Evolutionary conservation across 35 echinoderm and acorn worm genomes (phyloP), one percentile per base, ranked within the genome.

Genomic region (Stichopus chloronotus): DNA sequence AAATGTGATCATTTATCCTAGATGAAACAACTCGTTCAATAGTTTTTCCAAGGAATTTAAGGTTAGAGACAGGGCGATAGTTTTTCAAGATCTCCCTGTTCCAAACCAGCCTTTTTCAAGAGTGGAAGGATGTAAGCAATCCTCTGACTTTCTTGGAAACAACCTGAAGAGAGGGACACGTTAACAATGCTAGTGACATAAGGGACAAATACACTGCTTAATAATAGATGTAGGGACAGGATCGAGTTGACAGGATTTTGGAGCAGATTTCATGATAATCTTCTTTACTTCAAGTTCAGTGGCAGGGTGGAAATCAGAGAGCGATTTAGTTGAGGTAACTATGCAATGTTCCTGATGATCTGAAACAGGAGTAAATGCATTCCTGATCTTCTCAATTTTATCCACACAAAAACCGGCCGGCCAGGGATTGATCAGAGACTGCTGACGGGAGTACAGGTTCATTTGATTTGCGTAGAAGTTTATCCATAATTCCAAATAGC

Each of bases 51-150:
- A 96, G 54, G 53, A 88, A 96, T 24, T 84, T 63, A 63, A 94
- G 30, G 43, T 92, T 90, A 5, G 93, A 63, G 8, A 96, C 83
- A 63, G 95, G 95, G 10, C 95, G 53, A 60, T 96, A 96, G 76
- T 94, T 94, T 25, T 88, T 87, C 24, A 96, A 58, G 52, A 14
- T 58, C 12, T 96, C 30, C 83, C 21, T 21, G 65, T 63, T 63
- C 93, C 5, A 92, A 58, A 78, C 56, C 25, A 59, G 43, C 14
- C 86, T 92, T 94, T 84, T 96, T 96, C 22, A 96, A 69, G 5
- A 88, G 57, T 6, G 92, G 93, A 68, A 17, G 69, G 16, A 96
- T 79, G 7, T 58, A 25, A 76, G 92, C 72, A 71, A 59, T 55
- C 65, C 88, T 94, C 5, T 92, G 52, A 79, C 14, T 86, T 65